A percentile compares a stretch with the other conserved stretches of the same genome.
These are phyloP conservation scores for Sebastolobus alascanus DNA, from an alignment of 2,797 vertebrate species.

Conservation along the genomic window DNA sequence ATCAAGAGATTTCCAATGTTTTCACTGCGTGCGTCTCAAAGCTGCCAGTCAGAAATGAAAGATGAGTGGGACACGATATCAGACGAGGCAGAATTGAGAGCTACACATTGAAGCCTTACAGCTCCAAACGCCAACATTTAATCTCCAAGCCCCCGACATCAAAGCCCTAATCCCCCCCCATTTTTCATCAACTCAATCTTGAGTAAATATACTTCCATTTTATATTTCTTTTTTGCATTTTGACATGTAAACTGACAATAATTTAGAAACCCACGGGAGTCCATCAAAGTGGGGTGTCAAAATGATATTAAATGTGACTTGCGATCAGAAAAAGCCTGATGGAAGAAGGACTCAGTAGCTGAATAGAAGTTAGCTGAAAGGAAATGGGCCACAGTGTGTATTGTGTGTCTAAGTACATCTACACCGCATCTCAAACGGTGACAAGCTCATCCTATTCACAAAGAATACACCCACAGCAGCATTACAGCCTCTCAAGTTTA, in stretches of 20 bases:
- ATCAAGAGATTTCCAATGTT: conserved; percentile 45
- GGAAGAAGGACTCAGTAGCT: conserved; percentile 20
- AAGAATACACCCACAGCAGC: conserved; percentile 38
- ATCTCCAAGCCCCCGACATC: conserved; percentile 50
- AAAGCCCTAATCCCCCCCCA: conserved; percentile 45
- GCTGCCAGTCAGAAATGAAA: conserved; percentile 63
- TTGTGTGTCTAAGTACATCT: conserved; percentile 42
- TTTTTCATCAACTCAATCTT: conserved; percentile 54
- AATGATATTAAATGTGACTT: conserved; percentile 9
- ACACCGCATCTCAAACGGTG: conserved; percentile 19
- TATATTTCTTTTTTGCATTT: conserved; percentile 39
- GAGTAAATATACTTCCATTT: conserved; percentile 43
- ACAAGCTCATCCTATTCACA: conserved; percentile 55
- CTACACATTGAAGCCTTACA: conserved; percentile 29
- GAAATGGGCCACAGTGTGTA: conserved; percentile 41
- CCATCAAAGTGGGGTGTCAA: conserved; percentile 19
- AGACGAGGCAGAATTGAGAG: conserved; percentile 33
- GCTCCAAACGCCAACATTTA: conserved; percentile 40
- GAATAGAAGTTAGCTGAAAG: conserved; percentile 41
- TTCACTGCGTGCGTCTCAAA: conserved; percentile 24
- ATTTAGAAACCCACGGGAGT: conserved; percentile 34
- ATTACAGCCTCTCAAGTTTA: conserved; percentile 47
- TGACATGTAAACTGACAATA: conserved; percentile 39
- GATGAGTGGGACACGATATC: conserved; percentile 49
- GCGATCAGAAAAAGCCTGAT: conserved; percentile 17